These are phyloP conservation scores for Orthonevra nobilis DNA, from an alignment of 2,888 invertebrate genomes.

Conservation along the genomic window DNA sequence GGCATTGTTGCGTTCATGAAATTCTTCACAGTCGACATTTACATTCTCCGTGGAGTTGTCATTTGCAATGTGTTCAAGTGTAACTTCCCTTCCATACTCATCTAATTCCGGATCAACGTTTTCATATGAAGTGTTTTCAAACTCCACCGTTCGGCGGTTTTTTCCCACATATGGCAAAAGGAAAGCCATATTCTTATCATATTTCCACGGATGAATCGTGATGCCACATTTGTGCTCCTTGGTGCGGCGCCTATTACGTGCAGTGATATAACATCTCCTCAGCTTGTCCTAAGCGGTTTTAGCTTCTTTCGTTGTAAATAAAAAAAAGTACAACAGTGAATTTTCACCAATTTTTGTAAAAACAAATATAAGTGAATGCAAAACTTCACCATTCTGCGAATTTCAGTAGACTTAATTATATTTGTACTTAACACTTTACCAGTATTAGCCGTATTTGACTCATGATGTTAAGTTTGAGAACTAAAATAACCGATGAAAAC, in stretches of 20 bases:
- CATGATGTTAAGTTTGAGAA: too few relatives aligned
- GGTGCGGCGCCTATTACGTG: constrained; percentile 32
- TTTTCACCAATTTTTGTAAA: too few relatives aligned
- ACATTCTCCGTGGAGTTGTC: constrained; percentile 19
- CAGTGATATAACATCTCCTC: constrained; percentile 46
- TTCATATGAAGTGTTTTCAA: constrained; percentile 2
- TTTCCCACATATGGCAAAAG: constrained; percentile 37
- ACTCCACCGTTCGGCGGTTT: constrained; percentile 11
- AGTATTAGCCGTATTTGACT: too few relatives aligned
- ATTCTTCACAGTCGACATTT: constrained; percentile 6
- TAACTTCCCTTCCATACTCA: neutral
- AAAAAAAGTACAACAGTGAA: neutral
- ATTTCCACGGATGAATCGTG: constrained; percentile 43
- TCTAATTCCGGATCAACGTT: constrained; percentile 18
- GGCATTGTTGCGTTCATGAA: neutral
- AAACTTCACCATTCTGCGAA: too few relatives aligned
- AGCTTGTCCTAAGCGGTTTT: constrained; percentile 33
- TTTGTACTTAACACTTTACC: too few relatives aligned
- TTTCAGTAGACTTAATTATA: too few relatives aligned
- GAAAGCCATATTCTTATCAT: constrained; percentile 42
- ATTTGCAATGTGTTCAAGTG: neutral
- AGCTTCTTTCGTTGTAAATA: constrained; percentile 31
- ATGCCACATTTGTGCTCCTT: constrained; percentile 33
- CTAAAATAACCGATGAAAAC: too few relatives aligned
- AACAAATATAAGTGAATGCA: too few relatives aligned